Conservation (phyloP, 2,797 vertebrate species). For the Scleropages formosus region DNA sequence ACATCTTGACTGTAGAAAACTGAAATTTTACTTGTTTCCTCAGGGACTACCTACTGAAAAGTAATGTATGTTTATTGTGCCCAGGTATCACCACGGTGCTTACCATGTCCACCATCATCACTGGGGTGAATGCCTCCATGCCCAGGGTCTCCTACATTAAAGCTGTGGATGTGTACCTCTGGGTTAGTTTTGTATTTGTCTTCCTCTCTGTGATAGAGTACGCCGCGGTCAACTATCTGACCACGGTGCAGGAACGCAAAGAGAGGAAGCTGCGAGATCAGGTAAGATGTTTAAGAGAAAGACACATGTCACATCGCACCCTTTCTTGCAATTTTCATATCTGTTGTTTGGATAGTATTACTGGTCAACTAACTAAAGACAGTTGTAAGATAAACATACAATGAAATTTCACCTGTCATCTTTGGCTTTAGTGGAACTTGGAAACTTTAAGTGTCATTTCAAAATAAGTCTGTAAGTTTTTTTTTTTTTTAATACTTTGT, state of each 20-base stretch:
- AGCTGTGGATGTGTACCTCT: slow-evolving; percentile 79
- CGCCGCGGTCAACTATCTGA: slow-evolving; percentile 82
- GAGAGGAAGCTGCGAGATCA: slow-evolving; percentile 79
- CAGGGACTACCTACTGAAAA: not conserved
- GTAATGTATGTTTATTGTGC: slow-evolving; percentile 4
- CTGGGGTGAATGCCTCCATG: slow-evolving; percentile 79
- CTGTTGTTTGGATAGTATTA: not conserved
- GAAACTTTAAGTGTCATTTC: no score
- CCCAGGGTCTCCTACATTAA: slow-evolving; percentile 79
- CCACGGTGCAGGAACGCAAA: slow-evolving; percentile 84
- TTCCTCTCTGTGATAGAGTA: slow-evolving; percentile 80
- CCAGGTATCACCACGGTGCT: slow-evolving; percentile 78
- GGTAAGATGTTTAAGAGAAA: slow-evolving; percentile 55
- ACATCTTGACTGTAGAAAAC: not conserved
- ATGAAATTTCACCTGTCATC: not conserved
- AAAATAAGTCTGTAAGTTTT: no score
- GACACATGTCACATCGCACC: no score
- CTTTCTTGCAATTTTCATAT: not conserved
- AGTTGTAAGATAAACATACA: not conserved
- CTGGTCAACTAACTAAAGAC: not conserved
- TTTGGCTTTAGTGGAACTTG: no score
- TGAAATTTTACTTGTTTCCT: not conserved
- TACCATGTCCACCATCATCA: slow-evolving; percentile 82
- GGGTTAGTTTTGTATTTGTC: slow-evolving; percentile 81
- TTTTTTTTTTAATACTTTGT: no score